A percentile compares a stretch with the other conserved stretches of the same genome.
phyloP scores from a whole-genome alignment of 2,113 vertebrate genomes.

The Myiozetetes cayanensis region DNA sequence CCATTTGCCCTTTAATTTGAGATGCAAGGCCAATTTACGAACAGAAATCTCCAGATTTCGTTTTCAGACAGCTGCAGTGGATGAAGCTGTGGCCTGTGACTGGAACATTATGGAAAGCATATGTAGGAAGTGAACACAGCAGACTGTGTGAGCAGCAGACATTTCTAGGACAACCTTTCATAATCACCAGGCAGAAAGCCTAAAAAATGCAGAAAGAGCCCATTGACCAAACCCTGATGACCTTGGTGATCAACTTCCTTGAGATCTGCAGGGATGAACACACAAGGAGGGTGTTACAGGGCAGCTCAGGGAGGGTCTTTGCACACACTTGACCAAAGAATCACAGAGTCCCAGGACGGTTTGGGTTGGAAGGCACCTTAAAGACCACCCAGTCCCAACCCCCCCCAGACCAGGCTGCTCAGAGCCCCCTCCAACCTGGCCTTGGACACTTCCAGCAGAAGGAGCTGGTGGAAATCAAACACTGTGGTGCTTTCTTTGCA shows the following conservation, averaged over 20 bases:
- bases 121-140: not conserved
- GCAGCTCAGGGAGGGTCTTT: not conserved
- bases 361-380: not conserved
- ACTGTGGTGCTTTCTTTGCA: accelerated
- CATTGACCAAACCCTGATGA: not conserved
- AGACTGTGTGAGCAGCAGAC: not conserved
- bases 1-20: not conserved
- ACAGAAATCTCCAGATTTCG: not conserved
- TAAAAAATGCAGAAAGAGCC: not conserved
- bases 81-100: not conserved
- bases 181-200: not conserved
- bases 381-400: not conserved
- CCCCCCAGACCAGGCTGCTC: not conserved
- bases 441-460: not conserved
- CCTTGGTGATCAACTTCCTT: not conserved
- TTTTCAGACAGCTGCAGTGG: not conserved
- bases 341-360: not conserved
- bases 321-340: not conserved
- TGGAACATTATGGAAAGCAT: not conserved
- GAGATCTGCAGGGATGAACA: not conserved
- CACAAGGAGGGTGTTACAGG: not conserved
- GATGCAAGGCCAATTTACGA: not conserved
- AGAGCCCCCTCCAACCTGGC: not conserved
- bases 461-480: not conserved
- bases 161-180: not conserved